Evolutionary conservation across 1,140 invertebrate species (phyloP).

Genomic region (Euura lappo): DNA sequence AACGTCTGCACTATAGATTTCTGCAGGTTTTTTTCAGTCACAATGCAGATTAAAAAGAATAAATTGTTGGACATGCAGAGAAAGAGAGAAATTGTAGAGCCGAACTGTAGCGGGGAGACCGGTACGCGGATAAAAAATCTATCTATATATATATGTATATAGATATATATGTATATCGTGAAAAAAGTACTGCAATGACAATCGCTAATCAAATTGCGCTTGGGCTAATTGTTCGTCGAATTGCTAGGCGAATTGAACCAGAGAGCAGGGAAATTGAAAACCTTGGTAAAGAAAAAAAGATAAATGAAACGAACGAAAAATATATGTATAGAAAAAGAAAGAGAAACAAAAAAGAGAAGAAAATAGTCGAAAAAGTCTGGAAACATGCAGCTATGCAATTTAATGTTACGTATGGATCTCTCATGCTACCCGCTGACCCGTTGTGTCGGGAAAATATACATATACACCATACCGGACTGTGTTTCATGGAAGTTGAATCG

Average conservation of each 20-base stretch:
- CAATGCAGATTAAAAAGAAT: not conserved
- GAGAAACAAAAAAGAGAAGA: not conserved
- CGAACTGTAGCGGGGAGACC: too few relatives aligned
- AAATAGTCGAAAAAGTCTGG: not conserved
- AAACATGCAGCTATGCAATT: too few relatives aligned
- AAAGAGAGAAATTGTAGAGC: not conserved
- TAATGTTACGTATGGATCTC: too few relatives aligned
- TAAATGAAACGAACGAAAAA: not conserved
- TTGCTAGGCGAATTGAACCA: conserved; percentile 44
- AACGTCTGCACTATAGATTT: not conserved
- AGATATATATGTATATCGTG: not conserved
- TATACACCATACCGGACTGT: too few relatives aligned
- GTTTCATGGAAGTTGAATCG: too few relatives aligned
- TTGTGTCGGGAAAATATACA: too few relatives aligned
- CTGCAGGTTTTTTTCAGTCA: not conserved
- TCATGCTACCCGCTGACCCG: too few relatives aligned
- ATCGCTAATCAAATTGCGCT: conserved; percentile 54
- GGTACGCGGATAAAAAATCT: not conserved
- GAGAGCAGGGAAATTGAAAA: conserved; percentile 49
- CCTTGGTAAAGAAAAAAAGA: conserved; percentile 19
- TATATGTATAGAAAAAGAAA: too few relatives aligned
- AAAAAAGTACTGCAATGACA: conserved; percentile 48
- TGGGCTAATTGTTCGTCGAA: conserved; percentile 51
- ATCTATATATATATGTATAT: conserved; percentile 6
- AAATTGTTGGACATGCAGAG: not conserved